Base-by-base conservation (phyloP, 2,113 vertebrate species). In the Miniopterus natalensis region DNA sequence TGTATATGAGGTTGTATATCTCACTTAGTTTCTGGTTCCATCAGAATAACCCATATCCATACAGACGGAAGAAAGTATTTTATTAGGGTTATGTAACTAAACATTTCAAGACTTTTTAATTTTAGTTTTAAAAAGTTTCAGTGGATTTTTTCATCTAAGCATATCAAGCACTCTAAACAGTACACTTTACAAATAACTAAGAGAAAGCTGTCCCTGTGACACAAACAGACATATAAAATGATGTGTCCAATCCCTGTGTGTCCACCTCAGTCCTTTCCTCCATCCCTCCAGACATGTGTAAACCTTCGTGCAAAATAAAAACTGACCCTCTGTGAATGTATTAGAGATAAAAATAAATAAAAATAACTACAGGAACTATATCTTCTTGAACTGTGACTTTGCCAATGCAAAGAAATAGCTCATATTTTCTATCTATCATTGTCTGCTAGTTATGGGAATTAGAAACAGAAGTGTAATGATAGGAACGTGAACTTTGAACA, bases 321-420 rank as follows among this genome's bases (percentile, higher is more conserved):
- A 53, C 29, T 53, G 49, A 77, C 2, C 5, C 47, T n/a, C 49
- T 77, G 47, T 20, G 10, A 51, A 77, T n/a, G 29, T n/a, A 53
- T 51, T 77, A n/a, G 74, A 53, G 47, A n/a, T 53, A 70, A 42
- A 77, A 77, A 75, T 49, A 49, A 75, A 47, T 74, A 97, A 98
- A 98, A 98, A 98, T 98, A 98, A 97, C 96, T 88, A 98, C 96
- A 97, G 96, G 98, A 98, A 97, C 74, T 89, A 98, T 98, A 97
- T 94, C 97, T 98, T 98, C 97, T 97, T 98, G 95, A 97, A 97
- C 88, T 98, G 97, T 95, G 92, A 97, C 97, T 97, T 97, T 98
- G 97, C 97, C 98, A 98, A 97, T 27, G 79, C 95, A 98, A 98
- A 98, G 98, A 98, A 98, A 98, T 93, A 96, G 92, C 95, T 98